Evolutionary conservation across 2,888 invertebrate species (phyloP).

Genomic region (Saturnia japonica): DNA sequence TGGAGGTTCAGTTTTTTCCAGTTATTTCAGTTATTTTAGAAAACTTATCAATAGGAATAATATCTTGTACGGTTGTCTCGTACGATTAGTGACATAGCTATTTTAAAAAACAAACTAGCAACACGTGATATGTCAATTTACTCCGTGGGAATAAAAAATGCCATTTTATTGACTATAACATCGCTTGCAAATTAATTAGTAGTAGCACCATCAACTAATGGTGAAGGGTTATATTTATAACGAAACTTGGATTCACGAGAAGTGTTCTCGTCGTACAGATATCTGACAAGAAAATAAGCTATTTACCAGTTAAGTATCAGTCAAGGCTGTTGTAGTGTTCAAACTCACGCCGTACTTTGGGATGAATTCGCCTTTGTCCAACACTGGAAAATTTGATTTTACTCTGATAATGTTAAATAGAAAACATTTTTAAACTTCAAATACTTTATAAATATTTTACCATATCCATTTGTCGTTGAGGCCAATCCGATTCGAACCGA

Average conservation of each 20-base stretch:
- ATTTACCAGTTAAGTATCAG: neutral
- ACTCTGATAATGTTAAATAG: neutral
- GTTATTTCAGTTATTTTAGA: no score
- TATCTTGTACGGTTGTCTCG: no score
- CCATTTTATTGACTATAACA: no score
- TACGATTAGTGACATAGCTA: no score
- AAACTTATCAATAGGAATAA: no score
- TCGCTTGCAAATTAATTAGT: neutral
- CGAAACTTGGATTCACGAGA: neutral
- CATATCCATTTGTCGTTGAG: slow-evolving; percentile 42
- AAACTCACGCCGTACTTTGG: neutral
- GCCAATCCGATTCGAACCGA: slow-evolving; percentile 45
- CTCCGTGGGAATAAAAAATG: no score
- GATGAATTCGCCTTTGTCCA: neutral
- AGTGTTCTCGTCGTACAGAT: neutral
- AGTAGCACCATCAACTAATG: neutral
- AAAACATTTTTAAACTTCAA: slow-evolving; percentile 24
- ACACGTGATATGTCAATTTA: no score
- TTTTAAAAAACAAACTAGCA: no score
- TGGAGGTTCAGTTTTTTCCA: no score
- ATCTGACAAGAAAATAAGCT: neutral
- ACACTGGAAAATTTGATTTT: neutral
- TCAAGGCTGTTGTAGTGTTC: neutral
- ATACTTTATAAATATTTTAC: slow-evolving; percentile 29
- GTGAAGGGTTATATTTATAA: neutral